These are phyloP conservation scores for Jaculus jaculus DNA, from an alignment of 2,113 vertebrate species.

Conservation along the genomic window DNA sequence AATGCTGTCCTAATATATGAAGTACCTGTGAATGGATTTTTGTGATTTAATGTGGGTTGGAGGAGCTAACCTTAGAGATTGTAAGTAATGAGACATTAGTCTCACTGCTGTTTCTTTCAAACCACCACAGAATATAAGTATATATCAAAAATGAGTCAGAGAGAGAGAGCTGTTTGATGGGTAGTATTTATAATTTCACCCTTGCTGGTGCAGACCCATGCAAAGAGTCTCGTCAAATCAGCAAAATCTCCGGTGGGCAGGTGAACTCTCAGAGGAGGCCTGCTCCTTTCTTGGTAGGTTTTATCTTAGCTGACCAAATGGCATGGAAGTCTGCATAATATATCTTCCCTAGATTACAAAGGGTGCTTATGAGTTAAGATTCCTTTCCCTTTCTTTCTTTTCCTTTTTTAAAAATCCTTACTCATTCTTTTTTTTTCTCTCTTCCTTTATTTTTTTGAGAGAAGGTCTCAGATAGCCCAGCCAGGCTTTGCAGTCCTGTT, in stretches of 20 bases:
- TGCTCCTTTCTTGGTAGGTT: background rate
- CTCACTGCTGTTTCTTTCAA: slow-evolving; percentile 80
- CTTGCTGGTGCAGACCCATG: slow-evolving; percentile 80
- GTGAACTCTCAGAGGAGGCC: slow-evolving; percentile 12
- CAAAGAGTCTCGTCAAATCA: slow-evolving; percentile 79
- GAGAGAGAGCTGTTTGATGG: slow-evolving; percentile 78
- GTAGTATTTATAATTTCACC: slow-evolving; percentile 77
- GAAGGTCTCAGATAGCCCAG: too few species aligned
- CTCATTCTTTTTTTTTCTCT: background rate
- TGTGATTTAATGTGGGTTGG: slow-evolving; percentile 81
- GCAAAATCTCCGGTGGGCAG: slow-evolving; percentile 75
- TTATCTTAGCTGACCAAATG: slow-evolving; percentile 56
- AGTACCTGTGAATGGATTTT: slow-evolving; percentile 82
- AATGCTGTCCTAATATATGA: slow-evolving; percentile 78
- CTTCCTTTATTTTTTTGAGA: background rate
- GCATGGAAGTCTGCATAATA: slow-evolving; percentile 58
- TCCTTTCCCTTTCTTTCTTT: too few species aligned
- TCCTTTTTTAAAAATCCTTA: too few species aligned
- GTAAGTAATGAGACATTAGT: slow-evolving; percentile 83
- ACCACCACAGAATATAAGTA: slow-evolving; percentile 80
- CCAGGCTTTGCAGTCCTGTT: background rate
- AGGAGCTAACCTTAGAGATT: slow-evolving; percentile 81
- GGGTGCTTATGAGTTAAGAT: background rate
- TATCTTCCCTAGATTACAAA: background rate
- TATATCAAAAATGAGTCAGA: slow-evolving; percentile 80